Evolutionary conservation across 2,797 vertebrate genomes (phyloP).

Genomic region (Hypotaenidia philippensis): DNA sequence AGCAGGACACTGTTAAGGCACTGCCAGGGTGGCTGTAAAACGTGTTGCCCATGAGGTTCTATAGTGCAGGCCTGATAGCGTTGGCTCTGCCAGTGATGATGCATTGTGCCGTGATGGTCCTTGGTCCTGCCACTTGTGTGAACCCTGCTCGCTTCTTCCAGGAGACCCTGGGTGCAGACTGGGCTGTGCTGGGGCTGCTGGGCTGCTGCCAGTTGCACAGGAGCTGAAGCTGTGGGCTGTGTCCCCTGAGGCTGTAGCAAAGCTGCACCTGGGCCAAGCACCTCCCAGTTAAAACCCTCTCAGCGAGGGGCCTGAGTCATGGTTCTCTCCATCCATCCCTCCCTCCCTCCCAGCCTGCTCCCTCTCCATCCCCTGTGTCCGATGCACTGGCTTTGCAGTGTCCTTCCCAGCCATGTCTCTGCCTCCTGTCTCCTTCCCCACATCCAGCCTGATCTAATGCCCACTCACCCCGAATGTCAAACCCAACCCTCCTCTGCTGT

Average conservation of each 20-base stretch:
- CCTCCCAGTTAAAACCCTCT: background rate
- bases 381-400: background rate
- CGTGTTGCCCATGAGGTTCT: background rate
- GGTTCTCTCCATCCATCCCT: background rate
- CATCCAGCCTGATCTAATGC: too few relatives aligned
- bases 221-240: background rate
- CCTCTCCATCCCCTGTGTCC: background rate
- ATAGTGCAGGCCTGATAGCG: too few relatives aligned
- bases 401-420: background rate
- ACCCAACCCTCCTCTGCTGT: background rate
- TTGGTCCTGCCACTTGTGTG: background rate
- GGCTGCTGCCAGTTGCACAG: too few relatives aligned
- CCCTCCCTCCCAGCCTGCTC: background rate
- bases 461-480: too few relatives aligned
- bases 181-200: conserved; percentile 78
- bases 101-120: background rate
- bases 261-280: rapidly evolving
- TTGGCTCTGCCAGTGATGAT: background rate
- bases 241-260: background rate
- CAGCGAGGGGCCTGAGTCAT: background rate
- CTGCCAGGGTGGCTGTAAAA: too few relatives aligned
- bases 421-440: too few relatives aligned
- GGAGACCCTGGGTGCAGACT: conserved; percentile 85
- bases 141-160: background rate
- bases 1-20: too few relatives aligned